A percentile compares a stretch with the other conserved stretches of the same genome.
phyloP scores from a whole-genome alignment of 2,797 vertebrate species.

The Sebastes glaucus region DNA sequence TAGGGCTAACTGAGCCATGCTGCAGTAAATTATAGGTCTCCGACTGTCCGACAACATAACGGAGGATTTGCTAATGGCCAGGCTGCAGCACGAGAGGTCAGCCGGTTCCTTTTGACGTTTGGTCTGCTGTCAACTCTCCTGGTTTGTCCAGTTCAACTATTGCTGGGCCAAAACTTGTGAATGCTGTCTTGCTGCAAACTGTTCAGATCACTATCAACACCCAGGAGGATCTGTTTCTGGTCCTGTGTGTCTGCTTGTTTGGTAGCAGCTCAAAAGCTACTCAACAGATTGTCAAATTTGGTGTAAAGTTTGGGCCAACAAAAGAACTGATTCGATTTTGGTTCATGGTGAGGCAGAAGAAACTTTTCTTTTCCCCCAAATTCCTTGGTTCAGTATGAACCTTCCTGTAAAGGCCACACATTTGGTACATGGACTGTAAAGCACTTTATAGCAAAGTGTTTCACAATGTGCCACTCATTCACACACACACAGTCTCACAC shows the following conservation, averaged over 20 bases:
- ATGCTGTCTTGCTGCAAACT: not conserved
- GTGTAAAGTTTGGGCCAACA: not conserved
- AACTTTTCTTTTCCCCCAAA: not conserved
- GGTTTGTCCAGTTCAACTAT: not conserved
- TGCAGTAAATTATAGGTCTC: constrained; percentile 64
- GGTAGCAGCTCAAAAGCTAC: not conserved
- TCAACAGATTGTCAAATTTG: not conserved
- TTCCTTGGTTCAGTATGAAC: not conserved
- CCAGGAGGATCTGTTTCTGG: not conserved
- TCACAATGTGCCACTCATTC: not conserved
- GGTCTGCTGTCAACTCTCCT: constrained; percentile 16
- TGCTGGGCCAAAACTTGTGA: constrained; percentile 15
- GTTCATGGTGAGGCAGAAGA: not conserved
- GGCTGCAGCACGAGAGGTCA: constrained; percentile 48
- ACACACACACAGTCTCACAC: not conserved
- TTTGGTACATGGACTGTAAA: not conserved
- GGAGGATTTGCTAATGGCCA: constrained; percentile 58
- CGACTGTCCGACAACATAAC: constrained; percentile 57
- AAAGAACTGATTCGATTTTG: not conserved
- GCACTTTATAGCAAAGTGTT: not conserved
- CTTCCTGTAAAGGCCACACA: not conserved
- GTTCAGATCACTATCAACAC: not conserved
- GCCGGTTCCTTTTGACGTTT: constrained; percentile 33
- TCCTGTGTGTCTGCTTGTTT: not conserved
- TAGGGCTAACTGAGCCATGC: constrained; percentile 63